Evolutionary conservation across 2,888 invertebrate species (phyloP), one percentile per base, ranked within the genome.

Genomic region (Luperina nickerlii): DNA sequence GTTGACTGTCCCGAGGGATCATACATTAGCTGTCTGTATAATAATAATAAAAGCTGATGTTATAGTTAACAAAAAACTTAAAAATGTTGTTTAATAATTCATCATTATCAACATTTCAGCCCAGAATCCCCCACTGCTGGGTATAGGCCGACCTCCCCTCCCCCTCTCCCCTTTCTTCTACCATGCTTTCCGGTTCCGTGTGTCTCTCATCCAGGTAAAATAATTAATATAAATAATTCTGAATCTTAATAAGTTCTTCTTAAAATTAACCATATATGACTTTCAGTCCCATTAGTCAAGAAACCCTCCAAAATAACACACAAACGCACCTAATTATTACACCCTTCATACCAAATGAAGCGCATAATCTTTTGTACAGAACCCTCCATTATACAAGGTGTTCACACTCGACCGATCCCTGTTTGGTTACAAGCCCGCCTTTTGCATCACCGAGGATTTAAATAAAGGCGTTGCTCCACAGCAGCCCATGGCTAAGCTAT

Each of bases 321-420:
- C 69, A 80, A 80, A 81, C 77, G 45, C 69, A 69, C 66, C 67
- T 87, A 84, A 90, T 89, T 87, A 90, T 84, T 77, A 84, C 79
- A 83, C 79, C 81, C 76, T 85, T 81, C 66, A 65, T 65, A 77
- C 48, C 78, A 83, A 88, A 90, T 90, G 90, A 86, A 79, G 84
- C 85, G 87, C 77, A 68, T 88, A 89, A 90, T 89, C 90, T 90
- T 91, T 91, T 89, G 88, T 90, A 78, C 80, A 69, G 83, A 83
- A 81, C 87, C 88, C 76, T 86, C 78, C 84, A 79, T 88, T 90
- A 87, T 83, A 73, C 75, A 88, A 90, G 88, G 82, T 85, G 84
- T 90, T 87, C 79, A 85, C 84, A 85, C 88, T 91, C 85, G 90
- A 87, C 90, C 87, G 88, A 76, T 68, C 88, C 86, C 77, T 86